Base-by-base conservation (phyloP, 2,888 invertebrate species). In the Drosophila tanythrix region DNA sequence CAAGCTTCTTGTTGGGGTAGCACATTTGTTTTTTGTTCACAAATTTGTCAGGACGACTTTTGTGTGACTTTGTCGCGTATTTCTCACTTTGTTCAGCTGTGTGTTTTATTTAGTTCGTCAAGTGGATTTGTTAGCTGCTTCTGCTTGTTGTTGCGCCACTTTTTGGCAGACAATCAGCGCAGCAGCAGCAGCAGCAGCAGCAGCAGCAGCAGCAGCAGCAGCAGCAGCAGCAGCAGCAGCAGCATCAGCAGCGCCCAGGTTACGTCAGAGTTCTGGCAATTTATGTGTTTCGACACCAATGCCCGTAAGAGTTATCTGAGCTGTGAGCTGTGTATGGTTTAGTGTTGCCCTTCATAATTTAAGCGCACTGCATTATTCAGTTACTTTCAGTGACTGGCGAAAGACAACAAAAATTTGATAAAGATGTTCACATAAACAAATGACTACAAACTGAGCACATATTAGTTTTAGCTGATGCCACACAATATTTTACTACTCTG, bases 11-110 rank as follows among this genome's bases (percentile, higher is more conserved):
- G 46, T 46, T 35, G 27, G 50, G 31, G 56, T 27, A 55, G 56
- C 61, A 63, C 68, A 81, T 81, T 86, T 88, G 73, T 75, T 88
- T 70, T 88, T 74, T 79, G 66, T 66, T 76, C 64, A 81, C 60
- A 85, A 88, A 81, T 88, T 77, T 74, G 77, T 81, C 71, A 64
- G 75, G 62, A 63, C 71, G 71, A 79, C 77, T 78, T 86, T 79
- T 83, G 75, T 81, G 75, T 80, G 87, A 88, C 83, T 85, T 86
- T 86, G 81, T 69, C 71, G 77, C 69, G 68, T 74, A 65, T 70
- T 58, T 70, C 38, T 21, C 38, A 62, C 62, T 78, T 70, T 70
- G 33, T 58, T 56, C 53, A 40, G 64, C 56, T 67, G 25, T 46
- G 70, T 50, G 51, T 59, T 67, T 55, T 72, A 64, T 81, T 74